Conservation (phyloP, 2,888 invertebrate genomes). For the Leucoma salicis region DNA sequence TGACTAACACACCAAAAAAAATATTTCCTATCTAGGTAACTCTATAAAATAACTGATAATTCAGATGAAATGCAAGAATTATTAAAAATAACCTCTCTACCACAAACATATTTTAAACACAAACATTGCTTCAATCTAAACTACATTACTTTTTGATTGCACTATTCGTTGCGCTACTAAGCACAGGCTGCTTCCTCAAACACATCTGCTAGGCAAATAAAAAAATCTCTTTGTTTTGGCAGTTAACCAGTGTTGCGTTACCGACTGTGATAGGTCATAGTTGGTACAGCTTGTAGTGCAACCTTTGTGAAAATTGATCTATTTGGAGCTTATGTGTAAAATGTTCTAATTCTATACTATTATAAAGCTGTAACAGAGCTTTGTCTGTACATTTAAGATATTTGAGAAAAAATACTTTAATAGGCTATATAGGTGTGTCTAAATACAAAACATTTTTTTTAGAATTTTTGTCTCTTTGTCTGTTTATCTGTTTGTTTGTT, state of each 20-base stretch:
- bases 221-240: constrained; percentile 12
- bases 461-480: no score
- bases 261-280: constrained; percentile 29
- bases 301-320: constrained; percentile 6
- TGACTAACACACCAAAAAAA: no score
- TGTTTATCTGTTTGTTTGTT: no score
- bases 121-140: not conserved
- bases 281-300: constrained; percentile 18
- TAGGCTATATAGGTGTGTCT: no score
- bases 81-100: constrained; percentile 12
- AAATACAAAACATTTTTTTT: no score
- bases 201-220: constrained; percentile 29
- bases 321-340: constrained; percentile 4
- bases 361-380: no score
- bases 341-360: no score
- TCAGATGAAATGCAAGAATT: not conserved
- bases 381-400: no score
- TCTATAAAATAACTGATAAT: no score
- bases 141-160: constrained; percentile 18
- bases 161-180: constrained; percentile 23
- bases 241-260: constrained; percentile 4
- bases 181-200: constrained; percentile 23
- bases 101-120: constrained; percentile 2
- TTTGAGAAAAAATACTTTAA: no score
- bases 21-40: no score